A percentile compares a stretch with the other conserved stretches of the same genome.
Evolutionary conservation across 2,797 vertebrate genomes (phyloP).

Genomic region (Centroberyx gerrardi): DNA sequence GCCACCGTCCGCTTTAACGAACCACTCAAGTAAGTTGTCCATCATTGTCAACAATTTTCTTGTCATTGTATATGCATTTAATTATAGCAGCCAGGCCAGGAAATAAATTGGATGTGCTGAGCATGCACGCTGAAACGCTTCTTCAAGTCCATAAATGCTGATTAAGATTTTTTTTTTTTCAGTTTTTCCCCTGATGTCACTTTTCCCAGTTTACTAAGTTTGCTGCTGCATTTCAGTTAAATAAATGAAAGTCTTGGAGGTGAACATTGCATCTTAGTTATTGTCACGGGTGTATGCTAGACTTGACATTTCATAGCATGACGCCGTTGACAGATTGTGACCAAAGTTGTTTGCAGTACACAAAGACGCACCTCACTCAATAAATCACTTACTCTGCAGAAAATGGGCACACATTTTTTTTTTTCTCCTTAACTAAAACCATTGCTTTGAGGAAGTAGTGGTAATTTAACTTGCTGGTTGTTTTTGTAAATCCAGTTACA

Average conservation of each 20-base stretch:
- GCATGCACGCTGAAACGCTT: too few relatives aligned
- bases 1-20: conserved; percentile 97
- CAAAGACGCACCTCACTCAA: neutral
- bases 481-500: too few relatives aligned
- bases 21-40: conserved; percentile 90
- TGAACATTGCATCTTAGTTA: too few relatives aligned
- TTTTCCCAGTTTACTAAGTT: neutral
- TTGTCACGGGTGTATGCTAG: neutral
- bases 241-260: neutral
- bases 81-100: too few relatives aligned
- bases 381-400: neutral
- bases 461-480: neutral
- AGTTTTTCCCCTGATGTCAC: too few relatives aligned
- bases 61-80: neutral
- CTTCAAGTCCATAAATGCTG: too few relatives aligned
- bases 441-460: neutral
- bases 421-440: neutral
- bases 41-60: neutral
- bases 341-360: conserved; percentile 27
- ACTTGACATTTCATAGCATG: neutral
- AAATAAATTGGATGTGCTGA: too few relatives aligned
- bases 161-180: too few relatives aligned
- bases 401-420: neutral
- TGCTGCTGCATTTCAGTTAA: neutral
- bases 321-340: neutral